Evolutionary conservation across 2,888 invertebrate genomes (phyloP), one percentile per base, ranked within the genome.

Genomic region (Habroteleia sp.): DNA sequence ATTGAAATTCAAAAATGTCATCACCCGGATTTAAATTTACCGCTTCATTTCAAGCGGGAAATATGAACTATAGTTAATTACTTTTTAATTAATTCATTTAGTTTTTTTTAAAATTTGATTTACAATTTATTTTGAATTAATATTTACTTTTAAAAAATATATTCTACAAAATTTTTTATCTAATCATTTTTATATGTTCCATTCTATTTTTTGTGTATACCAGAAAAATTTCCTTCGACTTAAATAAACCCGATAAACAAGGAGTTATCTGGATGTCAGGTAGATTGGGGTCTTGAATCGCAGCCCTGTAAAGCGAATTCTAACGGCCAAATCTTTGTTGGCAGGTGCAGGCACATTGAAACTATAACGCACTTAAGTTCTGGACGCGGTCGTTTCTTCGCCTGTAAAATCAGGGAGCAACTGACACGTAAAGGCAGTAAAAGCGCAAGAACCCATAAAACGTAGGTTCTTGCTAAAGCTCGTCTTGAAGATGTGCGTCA

Each of bases 381-480:
- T 31, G 50, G 41, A 33, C 29, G 42, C 31, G 69, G 62, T 54
- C 27, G 50, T 62, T 71, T 46, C 62, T 54, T 44, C 29, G 52
- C 37, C 25, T 44, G 52, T 60, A 62, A 52, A 69, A 60, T 52
- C 27, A 39, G 58, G n/a, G 14, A 46, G 11, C 44, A 35, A 46
- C 52, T 60, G 52, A 60, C 65, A 65, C 73, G 73, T 54, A 54
- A 66, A 46, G 60, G 39, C 60, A 66, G 60, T 73, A 73, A 73
- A 73, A 73, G 52, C 52, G n/a, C 54, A 31, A 66, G 74, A 66
- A 66, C 62, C 66, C 54, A 35, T 66, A 74, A 74, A 74, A 62
- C 56, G 60, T 62, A 39, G 11, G 46, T 29, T 68, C 66, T 62
- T 73, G 66, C 66, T 60, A 66, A 66, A 60, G 52, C 46, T 56